phyloP scores from a whole-genome alignment of 1,140 invertebrate species.

The Neodiprion fabricii region DNA sequence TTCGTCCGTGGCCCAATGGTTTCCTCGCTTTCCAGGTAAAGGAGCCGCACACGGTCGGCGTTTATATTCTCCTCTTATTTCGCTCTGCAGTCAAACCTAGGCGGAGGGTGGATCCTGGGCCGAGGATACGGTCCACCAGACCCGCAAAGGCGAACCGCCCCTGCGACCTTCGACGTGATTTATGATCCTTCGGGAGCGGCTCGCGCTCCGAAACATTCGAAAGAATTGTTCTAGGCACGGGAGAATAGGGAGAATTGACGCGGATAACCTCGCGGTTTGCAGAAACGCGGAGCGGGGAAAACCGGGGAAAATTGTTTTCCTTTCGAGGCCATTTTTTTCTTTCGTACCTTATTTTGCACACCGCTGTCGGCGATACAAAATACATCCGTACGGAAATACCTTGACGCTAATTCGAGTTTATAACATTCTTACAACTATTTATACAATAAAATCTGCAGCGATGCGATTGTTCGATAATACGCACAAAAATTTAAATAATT shows the following conservation, averaged over 20 bases:
- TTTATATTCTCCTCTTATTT: constrained; percentile 19
- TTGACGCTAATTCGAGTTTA: too few relatives aligned
- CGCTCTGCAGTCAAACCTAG: neutral
- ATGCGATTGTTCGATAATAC: too few relatives aligned
- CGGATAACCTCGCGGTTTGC: neutral
- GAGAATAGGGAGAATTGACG: neutral
- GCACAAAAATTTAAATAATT: too few relatives aligned
- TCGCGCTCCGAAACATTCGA: neutral
- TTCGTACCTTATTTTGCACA: too few relatives aligned
- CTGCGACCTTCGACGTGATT: neutral
- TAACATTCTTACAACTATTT: too few relatives aligned
- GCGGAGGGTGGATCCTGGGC: constrained; percentile 4
- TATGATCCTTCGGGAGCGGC: constrained; percentile 6
- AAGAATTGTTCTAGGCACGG: neutral
- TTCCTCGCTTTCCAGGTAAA: constrained; percentile 28
- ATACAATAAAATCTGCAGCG: too few relatives aligned
- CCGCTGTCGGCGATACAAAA: too few relatives aligned
- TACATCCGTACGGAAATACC: too few relatives aligned
- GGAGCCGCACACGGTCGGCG: constrained; percentile 14
- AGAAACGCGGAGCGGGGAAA: too few relatives aligned
- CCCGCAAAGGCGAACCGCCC: neutral
- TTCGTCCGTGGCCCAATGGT: constrained; percentile 17
- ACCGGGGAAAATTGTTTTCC: too few relatives aligned
- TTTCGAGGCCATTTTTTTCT: too few relatives aligned
- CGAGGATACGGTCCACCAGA: constrained; percentile 6